Percentiles rank a stretch among this genome's conserved stretches.
These are phyloP conservation scores for Myrmecobius fasciatus DNA, from an alignment of 2,113 vertebrate genomes.

Conservation along the genomic window DNA sequence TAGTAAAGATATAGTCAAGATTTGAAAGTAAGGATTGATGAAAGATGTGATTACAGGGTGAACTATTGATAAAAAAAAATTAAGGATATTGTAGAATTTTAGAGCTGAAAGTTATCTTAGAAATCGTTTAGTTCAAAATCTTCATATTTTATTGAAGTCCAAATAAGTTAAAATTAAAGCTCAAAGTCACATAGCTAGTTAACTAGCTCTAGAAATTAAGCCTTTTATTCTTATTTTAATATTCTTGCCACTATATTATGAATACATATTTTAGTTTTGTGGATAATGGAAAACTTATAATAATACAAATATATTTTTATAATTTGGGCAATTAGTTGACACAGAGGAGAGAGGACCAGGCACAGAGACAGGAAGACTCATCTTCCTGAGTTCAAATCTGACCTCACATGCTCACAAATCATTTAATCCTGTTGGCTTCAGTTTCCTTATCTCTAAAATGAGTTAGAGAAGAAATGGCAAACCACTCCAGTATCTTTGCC, in stretches of 20 bases:
- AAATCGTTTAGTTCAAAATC: background rate
- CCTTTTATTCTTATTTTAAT: background rate
- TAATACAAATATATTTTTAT: background rate
- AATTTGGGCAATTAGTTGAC: background rate
- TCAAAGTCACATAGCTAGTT: background rate
- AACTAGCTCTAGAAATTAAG: background rate
- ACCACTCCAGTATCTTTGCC: background rate
- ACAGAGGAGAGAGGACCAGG: background rate
- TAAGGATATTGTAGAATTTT: background rate
- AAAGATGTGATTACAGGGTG: background rate
- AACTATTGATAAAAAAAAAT: background rate
- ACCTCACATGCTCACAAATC: background rate
- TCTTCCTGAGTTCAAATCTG: background rate
- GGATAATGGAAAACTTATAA: background rate
- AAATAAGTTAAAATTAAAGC: background rate
- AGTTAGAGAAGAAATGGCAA: background rate
- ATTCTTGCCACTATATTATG: too few relatives aligned
- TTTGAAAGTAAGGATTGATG: background rate
- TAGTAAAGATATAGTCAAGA: background rate
- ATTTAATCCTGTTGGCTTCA: background rate
- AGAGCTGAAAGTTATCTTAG: background rate
- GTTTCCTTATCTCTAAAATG: background rate
- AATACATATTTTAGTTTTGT: background rate
- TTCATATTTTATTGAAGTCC: background rate
- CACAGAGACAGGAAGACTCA: background rate